phyloP scores from a whole-genome alignment of 2,797 vertebrate species.

The Buceros bicornis region DNA sequence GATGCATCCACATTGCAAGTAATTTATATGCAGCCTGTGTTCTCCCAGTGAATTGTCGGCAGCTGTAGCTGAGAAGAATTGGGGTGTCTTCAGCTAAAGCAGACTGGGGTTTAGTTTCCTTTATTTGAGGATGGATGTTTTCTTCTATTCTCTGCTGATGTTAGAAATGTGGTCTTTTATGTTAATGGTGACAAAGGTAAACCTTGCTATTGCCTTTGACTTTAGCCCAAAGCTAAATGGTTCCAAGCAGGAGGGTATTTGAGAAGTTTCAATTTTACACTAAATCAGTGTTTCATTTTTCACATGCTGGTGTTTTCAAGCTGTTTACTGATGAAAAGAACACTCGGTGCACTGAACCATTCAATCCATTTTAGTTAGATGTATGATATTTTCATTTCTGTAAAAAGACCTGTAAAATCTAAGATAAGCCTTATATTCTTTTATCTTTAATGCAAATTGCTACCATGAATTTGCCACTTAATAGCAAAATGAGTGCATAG shows the following conservation, averaged over 20 bases:
- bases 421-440: constrained; percentile 21
- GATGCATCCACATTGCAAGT: background rate
- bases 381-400: constrained; percentile 61
- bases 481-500: constrained; percentile 43
- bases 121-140: constrained; percentile 1
- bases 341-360: constrained; percentile 60
- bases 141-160: background rate
- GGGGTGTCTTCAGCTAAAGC: background rate
- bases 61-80: background rate
- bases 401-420: constrained; percentile 59
- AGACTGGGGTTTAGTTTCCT: background rate
- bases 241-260: constrained; percentile 53
- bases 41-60: background rate
- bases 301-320: constrained; percentile 67
- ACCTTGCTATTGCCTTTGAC: constrained; percentile 12
- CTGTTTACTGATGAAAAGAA: constrained; percentile 70
- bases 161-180: background rate
- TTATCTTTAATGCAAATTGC: constrained; percentile 66
- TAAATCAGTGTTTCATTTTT: constrained; percentile 73
- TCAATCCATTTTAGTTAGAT: constrained; percentile 65
- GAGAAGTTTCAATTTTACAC: constrained; percentile 70
- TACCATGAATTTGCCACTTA: constrained; percentile 28
- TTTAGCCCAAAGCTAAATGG: constrained; percentile 44
- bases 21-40: background rate
- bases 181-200: background rate